These are phyloP conservation scores for Gymnoscopelus braueri DNA, from an alignment of 2,797 vertebrate species.

Conservation along the genomic window DNA sequence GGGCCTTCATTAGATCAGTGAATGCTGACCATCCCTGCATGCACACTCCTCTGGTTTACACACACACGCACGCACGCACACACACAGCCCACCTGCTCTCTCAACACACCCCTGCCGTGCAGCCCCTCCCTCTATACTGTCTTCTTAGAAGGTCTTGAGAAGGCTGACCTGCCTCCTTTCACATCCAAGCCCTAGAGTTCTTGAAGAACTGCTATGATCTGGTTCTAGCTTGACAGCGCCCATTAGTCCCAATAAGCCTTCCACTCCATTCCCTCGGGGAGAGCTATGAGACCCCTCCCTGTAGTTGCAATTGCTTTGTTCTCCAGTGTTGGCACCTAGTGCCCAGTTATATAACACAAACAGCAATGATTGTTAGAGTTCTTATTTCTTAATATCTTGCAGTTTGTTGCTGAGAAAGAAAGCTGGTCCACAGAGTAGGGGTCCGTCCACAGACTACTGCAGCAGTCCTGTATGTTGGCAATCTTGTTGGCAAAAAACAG, in stretches of 20 bases:
- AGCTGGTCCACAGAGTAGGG: too few relatives aligned
- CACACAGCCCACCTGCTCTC: slow-evolving; percentile 70
- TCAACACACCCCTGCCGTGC: slow-evolving; percentile 54
- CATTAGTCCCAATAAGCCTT: not conserved
- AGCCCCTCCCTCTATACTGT: slow-evolving; percentile 53
- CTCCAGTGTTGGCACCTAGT: not conserved
- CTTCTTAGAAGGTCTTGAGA: slow-evolving; percentile 66
- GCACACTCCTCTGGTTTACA: slow-evolving; percentile 55
- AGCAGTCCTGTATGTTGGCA: too few relatives aligned
- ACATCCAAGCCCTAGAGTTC: slow-evolving; percentile 43
- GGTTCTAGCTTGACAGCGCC: slow-evolving; percentile 23
- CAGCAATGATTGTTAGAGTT: too few relatives aligned
- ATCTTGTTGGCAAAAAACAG: too few relatives aligned
- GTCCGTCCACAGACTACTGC: too few relatives aligned
- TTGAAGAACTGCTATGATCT: slow-evolving; percentile 30
- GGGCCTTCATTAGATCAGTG: slow-evolving; percentile 84
- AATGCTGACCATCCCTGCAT: slow-evolving; percentile 67
- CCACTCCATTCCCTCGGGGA: not conserved
- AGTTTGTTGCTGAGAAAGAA: too few relatives aligned
- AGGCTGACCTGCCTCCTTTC: slow-evolving; percentile 64
- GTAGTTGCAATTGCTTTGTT: not conserved
- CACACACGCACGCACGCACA: slow-evolving; percentile 39
- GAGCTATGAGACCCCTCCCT: too few relatives aligned
- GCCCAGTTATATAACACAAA: too few relatives aligned
- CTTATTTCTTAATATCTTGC: not conserved